Evolutionary conservation across 1,140 invertebrate species (phyloP).

Genomic region (Lepidurus couesii): DNA sequence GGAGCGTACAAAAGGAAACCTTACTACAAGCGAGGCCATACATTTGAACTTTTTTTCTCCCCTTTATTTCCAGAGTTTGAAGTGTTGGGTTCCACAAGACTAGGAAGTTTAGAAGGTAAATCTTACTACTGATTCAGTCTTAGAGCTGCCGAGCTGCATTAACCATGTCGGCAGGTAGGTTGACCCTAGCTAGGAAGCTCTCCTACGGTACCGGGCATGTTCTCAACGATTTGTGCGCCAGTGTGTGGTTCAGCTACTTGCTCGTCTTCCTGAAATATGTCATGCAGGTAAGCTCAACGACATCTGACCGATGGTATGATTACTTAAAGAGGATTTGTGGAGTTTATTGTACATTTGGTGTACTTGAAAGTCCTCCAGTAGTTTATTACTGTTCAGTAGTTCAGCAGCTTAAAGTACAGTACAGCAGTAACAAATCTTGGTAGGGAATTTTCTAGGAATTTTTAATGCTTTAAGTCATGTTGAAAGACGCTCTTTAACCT

Average conservation of each 20-base stretch:
- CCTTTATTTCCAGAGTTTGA: background rate
- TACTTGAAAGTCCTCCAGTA: background rate
- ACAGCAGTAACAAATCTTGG: too few species aligned
- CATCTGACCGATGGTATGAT: slow-evolving; percentile 17
- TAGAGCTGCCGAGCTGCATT: background rate
- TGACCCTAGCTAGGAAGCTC: slow-evolving; percentile 40
- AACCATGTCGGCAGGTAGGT: background rate
- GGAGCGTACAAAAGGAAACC: background rate
- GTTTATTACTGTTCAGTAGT: background rate
- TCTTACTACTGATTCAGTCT: background rate
- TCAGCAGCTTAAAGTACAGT: background rate
- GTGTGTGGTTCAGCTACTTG: slow-evolving; percentile 91
- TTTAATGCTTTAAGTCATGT: too few species aligned
- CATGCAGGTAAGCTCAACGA: slow-evolving; percentile 41
- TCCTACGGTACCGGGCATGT: slow-evolving; percentile 78
- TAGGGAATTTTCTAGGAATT: too few species aligned
- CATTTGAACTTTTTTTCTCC: background rate
- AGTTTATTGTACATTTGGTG: background rate
- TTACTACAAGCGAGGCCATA: background rate
- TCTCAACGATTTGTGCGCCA: slow-evolving; percentile 82
- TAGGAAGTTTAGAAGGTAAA: background rate
- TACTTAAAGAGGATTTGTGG: background rate
- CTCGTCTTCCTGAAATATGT: slow-evolving; percentile 81
- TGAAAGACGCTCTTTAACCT: too few species aligned
- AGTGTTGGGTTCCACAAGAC: background rate